Evolutionary conservation across 2,888 invertebrate genomes (phyloP).

Genomic region (Trileptium ribeirensis): DNA sequence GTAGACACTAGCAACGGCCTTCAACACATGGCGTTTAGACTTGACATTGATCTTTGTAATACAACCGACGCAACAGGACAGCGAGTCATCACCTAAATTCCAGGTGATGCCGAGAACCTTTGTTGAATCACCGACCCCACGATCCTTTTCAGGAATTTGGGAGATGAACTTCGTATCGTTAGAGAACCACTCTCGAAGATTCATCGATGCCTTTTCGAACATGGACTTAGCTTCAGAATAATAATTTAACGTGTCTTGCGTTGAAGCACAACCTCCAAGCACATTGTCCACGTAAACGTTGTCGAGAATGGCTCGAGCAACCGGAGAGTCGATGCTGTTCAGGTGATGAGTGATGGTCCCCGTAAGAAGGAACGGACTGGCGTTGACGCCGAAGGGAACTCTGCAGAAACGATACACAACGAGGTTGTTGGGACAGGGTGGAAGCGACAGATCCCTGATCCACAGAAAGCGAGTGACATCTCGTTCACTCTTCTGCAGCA

Average conservation of each 20-base stretch:
- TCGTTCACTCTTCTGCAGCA: constrained; percentile 28
- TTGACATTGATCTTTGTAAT: neutral
- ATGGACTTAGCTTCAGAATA: neutral
- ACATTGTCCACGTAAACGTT: constrained; percentile 1
- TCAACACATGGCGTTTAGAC: constrained; percentile 30
- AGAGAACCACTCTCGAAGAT: neutral
- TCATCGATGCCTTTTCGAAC: neutral
- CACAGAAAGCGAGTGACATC: constrained; percentile 22
- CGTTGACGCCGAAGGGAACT: constrained; percentile 35
- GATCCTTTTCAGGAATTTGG: neutral
- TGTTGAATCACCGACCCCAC: neutral
- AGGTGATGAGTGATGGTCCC: constrained; percentile 27
- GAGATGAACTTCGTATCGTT: neutral
- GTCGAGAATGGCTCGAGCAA: neutral
- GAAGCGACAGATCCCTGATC: constrained; percentile 1
- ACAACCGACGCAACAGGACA: neutral
- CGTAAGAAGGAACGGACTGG: constrained; percentile 31
- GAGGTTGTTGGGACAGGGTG: constrained; percentile 30
- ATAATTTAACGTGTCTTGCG: neutral
- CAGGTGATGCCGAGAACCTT: neutral
- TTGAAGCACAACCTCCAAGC: neutral
- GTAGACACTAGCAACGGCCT: too few relatives aligned
- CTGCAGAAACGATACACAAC: constrained; percentile 31
- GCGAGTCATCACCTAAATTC: neutral
- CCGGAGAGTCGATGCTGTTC: neutral